Base-by-base conservation (phyloP, 2,888 invertebrate genomes). In the Drosophila siamana region DNA sequence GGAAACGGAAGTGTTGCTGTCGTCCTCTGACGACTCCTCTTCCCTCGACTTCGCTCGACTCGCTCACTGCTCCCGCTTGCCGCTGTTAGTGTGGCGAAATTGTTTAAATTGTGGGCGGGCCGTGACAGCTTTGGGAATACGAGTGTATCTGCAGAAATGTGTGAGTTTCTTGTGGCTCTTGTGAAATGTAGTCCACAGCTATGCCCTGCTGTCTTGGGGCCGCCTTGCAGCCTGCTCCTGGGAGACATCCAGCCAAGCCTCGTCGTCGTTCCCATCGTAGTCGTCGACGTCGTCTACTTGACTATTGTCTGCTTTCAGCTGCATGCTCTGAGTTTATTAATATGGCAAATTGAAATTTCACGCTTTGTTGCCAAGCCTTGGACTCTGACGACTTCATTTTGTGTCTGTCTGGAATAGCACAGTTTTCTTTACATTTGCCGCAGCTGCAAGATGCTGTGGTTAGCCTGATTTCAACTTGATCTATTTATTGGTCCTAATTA, bases 1-100 rank as follows among this genome's bases (percentile, higher is more conserved):
- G 89, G 89, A 89, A 89, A 80, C 83, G 90, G 89, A 89, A 88
- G 88, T 89, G 86, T 78, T 76, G 63, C 74, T 63, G 59, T 57
- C 64, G 43, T 62, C 52, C 64, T 46, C 48, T 44, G 38, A 16
- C 33, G 7, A 3, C 26, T 16, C 38, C 33, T 13, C 43, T 30
- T 33, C 11, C 13, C 11, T 15, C 11, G 36, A 11, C 33, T 33
- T 47, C 59, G n/a, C n/a, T n/a, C n/a, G n/a, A 43, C n/a, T 51
- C 19, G 8, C 51, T 22, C 26, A 67, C 66, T 64, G 65, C 30
- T 22, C n/a, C 44, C 24, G 19, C 19, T 1, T 19, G 19, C 19
- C 8, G 22, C 33, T 24, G 8, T 46, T 47, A 7, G 33, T 19
- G n/a, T 16, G 38, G 15, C 68, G 67, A 74, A 83, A 74, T 80